Percentiles rank a stretch among this genome's conserved stretches.
Evolutionary conservation across 2,888 invertebrate genomes (phyloP).

Genomic region (Zaprionus lineosus): DNA sequence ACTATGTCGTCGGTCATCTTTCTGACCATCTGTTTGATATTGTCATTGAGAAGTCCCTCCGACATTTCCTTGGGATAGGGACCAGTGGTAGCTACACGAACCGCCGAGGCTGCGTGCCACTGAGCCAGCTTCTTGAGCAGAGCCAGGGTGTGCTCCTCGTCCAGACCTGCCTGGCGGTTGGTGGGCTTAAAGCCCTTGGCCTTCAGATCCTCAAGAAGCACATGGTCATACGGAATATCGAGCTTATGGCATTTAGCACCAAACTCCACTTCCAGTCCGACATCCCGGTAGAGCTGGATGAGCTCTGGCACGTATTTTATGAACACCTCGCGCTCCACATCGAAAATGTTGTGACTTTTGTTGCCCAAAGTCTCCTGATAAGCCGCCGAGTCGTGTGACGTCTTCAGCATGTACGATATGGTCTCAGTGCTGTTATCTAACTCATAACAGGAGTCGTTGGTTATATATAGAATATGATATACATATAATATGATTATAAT

Average conservation of each 20-base stretch:
- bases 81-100: slow-evolving; percentile 55
- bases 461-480: no score
- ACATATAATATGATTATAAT: background rate
- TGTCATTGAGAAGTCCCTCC: slow-evolving; percentile 28
- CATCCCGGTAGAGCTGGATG: slow-evolving; percentile 47
- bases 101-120: slow-evolving; percentile 79
- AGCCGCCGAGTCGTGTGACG: slow-evolving; percentile 15
- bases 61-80: slow-evolving; percentile 34
- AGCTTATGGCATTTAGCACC: slow-evolving; percentile 47
- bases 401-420: slow-evolving; percentile 47
- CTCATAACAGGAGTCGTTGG: no score
- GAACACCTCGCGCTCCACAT: slow-evolving; percentile 62
- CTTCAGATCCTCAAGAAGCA: slow-evolving; percentile 72
- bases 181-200: slow-evolving; percentile 62
- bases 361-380: slow-evolving; percentile 35
- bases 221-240: slow-evolving; percentile 30
- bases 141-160: slow-evolving; percentile 66
- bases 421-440: slow-evolving; percentile 5
- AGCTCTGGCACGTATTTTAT: slow-evolving; percentile 51
- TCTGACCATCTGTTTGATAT: slow-evolving; percentile 13
- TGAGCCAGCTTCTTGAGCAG: slow-evolving; percentile 74
- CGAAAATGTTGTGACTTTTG: slow-evolving; percentile 43
- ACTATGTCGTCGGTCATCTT: slow-evolving; percentile 19
- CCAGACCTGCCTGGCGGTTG: slow-evolving; percentile 66
- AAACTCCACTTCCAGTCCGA: slow-evolving; percentile 45